Base-by-base conservation (phyloP, 2,113 vertebrate species). In the Crypturellus undulatus region DNA sequence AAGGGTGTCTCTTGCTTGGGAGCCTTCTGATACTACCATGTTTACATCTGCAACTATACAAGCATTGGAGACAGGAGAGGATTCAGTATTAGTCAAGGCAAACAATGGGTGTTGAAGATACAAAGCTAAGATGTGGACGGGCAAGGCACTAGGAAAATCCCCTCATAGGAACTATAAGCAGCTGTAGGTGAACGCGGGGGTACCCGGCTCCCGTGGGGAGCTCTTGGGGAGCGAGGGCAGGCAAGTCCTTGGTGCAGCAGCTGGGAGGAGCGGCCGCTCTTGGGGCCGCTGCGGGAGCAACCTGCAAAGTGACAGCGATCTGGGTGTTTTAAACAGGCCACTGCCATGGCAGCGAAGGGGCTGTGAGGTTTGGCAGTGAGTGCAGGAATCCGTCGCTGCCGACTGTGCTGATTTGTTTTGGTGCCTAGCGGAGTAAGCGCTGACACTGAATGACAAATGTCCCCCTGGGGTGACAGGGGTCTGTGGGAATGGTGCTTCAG, bases 41-140 rank as follows among this genome's bases (percentile, higher is more conserved):
- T 85, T 90, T 91, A 93, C 82, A 85, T 70, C 96, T 96, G 95
- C 59, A 90, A 87, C 69, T 3, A 14, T 28, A 87, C 25, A 84
- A 60, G 5, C 16, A 18, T 8, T 0, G 1, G 62, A 69, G 79
- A 89, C 62, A 81, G 36, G 60, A 20, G 7, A 26, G 18, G 34
- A 59, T 73, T 71, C 3, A 10, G 64, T 38, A 47, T 92, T 68
- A 90, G 28, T 24, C 14, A 17, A 8, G 9, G n/a, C 19, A 15
- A 68, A 73, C 25, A 21, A 6, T 67, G 34, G 56, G 26, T 54
- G 12, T 13, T 42, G 40, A 62, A 59, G 34, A 32, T 42, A 59
- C 17, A 56, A 65, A 14, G 56, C 43, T 91, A 67, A 34, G 45
- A 8, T 72, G 38, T 43, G 82, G 80, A 42, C 19, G 13, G 11